Evolutionary conservation across 2,888 invertebrate species (phyloP).

Genomic region (Hofmannophila pseudospretella): DNA sequence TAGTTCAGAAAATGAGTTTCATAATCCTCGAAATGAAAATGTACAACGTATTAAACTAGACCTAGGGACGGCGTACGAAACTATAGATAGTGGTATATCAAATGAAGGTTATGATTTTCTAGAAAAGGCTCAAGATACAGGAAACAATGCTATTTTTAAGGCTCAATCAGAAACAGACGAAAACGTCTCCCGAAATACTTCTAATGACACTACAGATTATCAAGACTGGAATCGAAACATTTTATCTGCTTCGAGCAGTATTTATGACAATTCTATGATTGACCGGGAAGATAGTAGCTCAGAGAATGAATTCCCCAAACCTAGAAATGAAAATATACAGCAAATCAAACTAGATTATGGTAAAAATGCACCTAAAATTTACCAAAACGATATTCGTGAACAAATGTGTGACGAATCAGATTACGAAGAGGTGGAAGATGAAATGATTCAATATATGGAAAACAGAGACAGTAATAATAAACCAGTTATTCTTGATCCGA

Average conservation of each 20-base stretch:
- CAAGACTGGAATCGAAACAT: constrained; percentile 57
- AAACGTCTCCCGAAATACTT: constrained; percentile 53
- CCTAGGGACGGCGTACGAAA: too few species aligned
- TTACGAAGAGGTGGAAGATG: constrained; percentile 35
- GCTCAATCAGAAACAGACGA: constrained; percentile 34
- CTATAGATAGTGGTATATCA: constrained; percentile 44
- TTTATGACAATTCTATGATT: constrained; percentile 50
- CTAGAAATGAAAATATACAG: too few species aligned
- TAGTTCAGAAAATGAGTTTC: too few species aligned
- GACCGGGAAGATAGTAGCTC: constrained; percentile 39
- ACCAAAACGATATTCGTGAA: constrained; percentile 12
- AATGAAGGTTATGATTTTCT: constrained; percentile 54
- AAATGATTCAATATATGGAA: constrained; percentile 21
- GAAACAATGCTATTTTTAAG: constrained; percentile 42
- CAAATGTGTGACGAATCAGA: constrained; percentile 17
- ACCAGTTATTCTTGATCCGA: constrained; percentile 34
- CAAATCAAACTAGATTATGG: constrained; percentile 23
- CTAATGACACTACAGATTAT: constrained; percentile 54
- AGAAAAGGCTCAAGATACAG: constrained; percentile 38
- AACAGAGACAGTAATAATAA: constrained; percentile 27
- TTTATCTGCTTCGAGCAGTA: constrained; percentile 47
- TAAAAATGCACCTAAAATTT: constrained; percentile 2
- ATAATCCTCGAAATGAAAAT: too few species aligned
- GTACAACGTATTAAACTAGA: too few species aligned
- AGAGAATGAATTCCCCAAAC: constrained; percentile 35